Evolutionary conservation across 2,888 invertebrate species (phyloP), one percentile per base, ranked within the genome.

Genomic region (Zhuqinia jingwanae): DNA sequence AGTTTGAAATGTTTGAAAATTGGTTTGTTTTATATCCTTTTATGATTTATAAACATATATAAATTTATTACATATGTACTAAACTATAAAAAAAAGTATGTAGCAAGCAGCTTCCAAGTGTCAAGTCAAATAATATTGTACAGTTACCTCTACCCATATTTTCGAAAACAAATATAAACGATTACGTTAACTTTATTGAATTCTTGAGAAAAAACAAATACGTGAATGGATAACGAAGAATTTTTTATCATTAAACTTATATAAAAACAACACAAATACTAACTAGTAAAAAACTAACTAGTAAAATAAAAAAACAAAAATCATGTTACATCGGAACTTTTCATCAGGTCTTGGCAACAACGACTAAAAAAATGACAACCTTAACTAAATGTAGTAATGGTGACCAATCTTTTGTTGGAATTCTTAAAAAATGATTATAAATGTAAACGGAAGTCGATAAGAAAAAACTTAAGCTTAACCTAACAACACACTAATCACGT

Each of bases 31-130:
- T 70, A 3, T 68, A 68, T n/a, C 25, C 68, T 22, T 47, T 20
- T 65, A 36, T 65, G 36, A 65, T 65, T 36, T 60, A 60, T 60
- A 11, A 58, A 36, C 42, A 22, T 68, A 8, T 68, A 45, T 25
- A 25, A n/a, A n/a, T 36, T 27, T 20, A 65, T 36, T 47, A 73
- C 50, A 50, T 47, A 68, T 68, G 45, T 68, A 68, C 22, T 42
- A 45, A 36, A 36, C 42, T 30, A 42, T 42, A 27, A n/a, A n/a
- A n/a, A n/a, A n/a, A 36, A 75, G 53, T 20, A 53, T 53, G 50
- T 73, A 50, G 50, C 70, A 22, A n/a, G 75, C 75, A 75, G 75
- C 75, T 75, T 75, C 75, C 75, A 75, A 30, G 56, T 75, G 53
- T 75, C 75, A 75, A 75, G 75, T 75, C 53, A 75, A 75, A 30